Base-by-base conservation (phyloP, 2,113 vertebrate species). In the Phocoena phocoena region DNA sequence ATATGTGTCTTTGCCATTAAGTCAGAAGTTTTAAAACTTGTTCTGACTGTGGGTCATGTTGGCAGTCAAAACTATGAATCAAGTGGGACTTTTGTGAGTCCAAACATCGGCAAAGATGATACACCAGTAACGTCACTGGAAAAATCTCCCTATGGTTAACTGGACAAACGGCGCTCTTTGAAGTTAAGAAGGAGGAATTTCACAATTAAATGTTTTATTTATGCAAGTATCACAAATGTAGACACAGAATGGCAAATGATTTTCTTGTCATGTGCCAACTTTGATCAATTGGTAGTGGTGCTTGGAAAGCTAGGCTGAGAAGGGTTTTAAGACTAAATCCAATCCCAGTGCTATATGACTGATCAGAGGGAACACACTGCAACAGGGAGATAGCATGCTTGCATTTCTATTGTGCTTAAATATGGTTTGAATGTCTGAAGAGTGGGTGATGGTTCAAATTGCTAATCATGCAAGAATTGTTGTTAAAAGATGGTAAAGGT, bases 21-120 rank as follows among this genome's bases (percentile, higher is more conserved):
- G 83, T 60, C 44, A 65, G 83, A 36, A 65, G 50, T 74, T 97
- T 76, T 90, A 80, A 95, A 97, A 87, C 2, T n/a, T 90, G 33
- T 87, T 81, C 68, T 90, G 58, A 74, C 26, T 38, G 9, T 65
- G 31, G 81, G n/a, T 96, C 85, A 44, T 65, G 41, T 58, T 68
- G n/a, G 41, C 70, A 93, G 50, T 84, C 36, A 80, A 88, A 74
- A 58, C 36, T 80, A 13, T 79, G 70, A 84, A 88, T 84, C 73
- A 87, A 38, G 18, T 33, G 83, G 31, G 10, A 83, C 25, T 90
- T 96, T 53, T 15, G 8, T 60, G 31, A 92, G 28, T 70, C 15
- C 77, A 90, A 87, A 80, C n/a, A 44, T 93, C 58, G 86, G 82
- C 84, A 90, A 60, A 92, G 88, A 92, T 74, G 53, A 92, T 20